phyloP scores from a whole-genome alignment of 2,888 invertebrate species.

The Steinernema hermaphroditum region DNA sequence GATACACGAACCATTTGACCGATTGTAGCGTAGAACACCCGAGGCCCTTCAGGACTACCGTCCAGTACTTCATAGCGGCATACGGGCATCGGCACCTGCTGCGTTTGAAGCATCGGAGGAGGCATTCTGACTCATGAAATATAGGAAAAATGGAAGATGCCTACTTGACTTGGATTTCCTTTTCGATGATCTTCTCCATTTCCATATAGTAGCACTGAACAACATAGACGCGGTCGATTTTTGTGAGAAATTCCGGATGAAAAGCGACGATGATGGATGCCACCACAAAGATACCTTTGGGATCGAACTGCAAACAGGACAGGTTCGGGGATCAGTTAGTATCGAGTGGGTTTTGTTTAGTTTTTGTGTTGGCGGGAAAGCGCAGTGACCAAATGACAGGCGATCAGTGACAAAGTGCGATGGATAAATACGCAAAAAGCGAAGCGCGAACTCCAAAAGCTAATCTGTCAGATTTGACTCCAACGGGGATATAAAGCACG shows the following conservation, averaged over 20 bases:
- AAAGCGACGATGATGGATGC: constrained; percentile 62
- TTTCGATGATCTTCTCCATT: constrained; percentile 56
- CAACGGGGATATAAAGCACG: not conserved
- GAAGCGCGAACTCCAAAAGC: not conserved
- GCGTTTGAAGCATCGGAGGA: constrained; percentile 60
- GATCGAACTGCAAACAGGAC: constrained; percentile 49
- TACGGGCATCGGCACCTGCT: constrained; percentile 63
- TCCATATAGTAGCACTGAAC: constrained; percentile 66
- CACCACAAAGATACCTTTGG: constrained; percentile 59
- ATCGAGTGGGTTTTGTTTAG: constrained; percentile 12
- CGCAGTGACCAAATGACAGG: not conserved
- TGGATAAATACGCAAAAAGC: constrained; percentile 27
- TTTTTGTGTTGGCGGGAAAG: not conserved
- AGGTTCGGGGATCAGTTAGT: constrained; percentile 21
- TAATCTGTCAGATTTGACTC: constrained; percentile 20
- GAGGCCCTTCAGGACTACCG: constrained; percentile 60
- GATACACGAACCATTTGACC: constrained; percentile 58
- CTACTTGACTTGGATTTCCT: constrained; percentile 61
- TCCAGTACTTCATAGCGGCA: constrained; percentile 65
- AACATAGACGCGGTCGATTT: constrained; percentile 58
- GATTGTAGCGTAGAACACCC: constrained; percentile 62
- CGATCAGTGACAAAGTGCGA: constrained; percentile 25
- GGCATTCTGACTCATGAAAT: constrained; percentile 55
- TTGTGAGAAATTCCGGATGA: constrained; percentile 62
- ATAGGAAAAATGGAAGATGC: not conserved